These are phyloP conservation scores for Diaprepes abbreviatus DNA, from an alignment of 2,888 invertebrate species.

Conservation along the genomic window DNA sequence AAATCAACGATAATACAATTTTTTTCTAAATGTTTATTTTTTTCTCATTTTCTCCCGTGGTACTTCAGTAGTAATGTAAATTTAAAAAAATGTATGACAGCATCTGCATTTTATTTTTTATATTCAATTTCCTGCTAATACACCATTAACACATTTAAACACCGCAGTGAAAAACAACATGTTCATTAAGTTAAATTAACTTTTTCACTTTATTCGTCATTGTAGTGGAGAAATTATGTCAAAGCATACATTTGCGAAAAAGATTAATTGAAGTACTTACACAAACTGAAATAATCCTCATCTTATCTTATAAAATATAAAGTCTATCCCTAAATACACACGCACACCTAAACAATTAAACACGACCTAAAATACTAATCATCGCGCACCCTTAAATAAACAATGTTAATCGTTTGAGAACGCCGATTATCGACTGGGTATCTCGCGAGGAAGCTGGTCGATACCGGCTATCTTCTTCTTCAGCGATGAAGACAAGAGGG, in stretches of 20 bases:
- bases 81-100: too few species aligned
- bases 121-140: too few species aligned
- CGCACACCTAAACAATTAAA: neutral
- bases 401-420: constrained; percentile 22
- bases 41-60: too few species aligned
- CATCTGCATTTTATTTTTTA: too few species aligned
- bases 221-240: neutral
- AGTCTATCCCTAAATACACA: neutral
- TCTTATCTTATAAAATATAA: constrained; percentile 30
- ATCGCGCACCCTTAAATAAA: constrained; percentile 27
- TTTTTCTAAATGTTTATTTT: too few species aligned
- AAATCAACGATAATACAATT: too few species aligned
- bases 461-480: constrained; percentile 50
- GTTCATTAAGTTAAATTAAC: too few species aligned
- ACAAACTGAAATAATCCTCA: constrained; percentile 52
- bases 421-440: constrained; percentile 39
- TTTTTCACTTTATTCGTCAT: too few species aligned
- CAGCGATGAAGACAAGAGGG: constrained; percentile 38
- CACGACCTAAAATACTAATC: constrained; percentile 18
- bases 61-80: too few species aligned
- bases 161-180: too few species aligned
- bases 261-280: constrained; percentile 49
- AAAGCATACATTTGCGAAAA: neutral
- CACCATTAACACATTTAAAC: too few species aligned
- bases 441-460: constrained; percentile 36